Conservation (phyloP, 2,888 invertebrate genomes). For the Himalopsyche japonica region DNA sequence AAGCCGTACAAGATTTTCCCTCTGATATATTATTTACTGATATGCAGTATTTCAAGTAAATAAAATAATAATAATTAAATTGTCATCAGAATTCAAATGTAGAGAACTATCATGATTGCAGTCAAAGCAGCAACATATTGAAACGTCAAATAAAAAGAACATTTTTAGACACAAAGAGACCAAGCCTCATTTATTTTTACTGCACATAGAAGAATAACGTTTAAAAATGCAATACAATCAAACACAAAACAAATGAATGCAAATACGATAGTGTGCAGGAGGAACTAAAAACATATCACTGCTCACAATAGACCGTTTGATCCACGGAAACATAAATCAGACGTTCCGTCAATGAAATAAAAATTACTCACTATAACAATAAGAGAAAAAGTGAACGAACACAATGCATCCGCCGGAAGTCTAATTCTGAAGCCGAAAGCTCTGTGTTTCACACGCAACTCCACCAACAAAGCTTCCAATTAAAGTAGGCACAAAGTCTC, state of each 20-base stretch:
- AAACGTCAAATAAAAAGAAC: too few relatives aligned
- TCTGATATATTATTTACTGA: too few relatives aligned
- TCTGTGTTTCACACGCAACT: constrained; percentile 26
- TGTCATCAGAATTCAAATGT: too few relatives aligned
- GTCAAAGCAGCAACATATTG: too few relatives aligned
- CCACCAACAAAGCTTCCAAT: constrained; percentile 32
- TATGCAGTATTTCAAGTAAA: too few relatives aligned
- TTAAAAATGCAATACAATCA: too few relatives aligned
- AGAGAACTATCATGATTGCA: too few relatives aligned
- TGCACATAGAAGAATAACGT: too few relatives aligned
- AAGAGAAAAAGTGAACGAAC: constrained; percentile 33
- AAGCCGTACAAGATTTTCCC: too few relatives aligned
- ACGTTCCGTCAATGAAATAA: constrained; percentile 32
- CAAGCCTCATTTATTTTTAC: too few relatives aligned
- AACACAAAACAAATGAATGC: neutral
- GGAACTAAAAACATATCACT: constrained; percentile 8
- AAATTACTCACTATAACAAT: constrained; percentile 36
- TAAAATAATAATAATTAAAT: too few relatives aligned
- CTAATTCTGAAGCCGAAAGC: constrained; percentile 32
- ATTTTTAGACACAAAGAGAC: too few relatives aligned
- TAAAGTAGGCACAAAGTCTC: constrained; percentile 21
- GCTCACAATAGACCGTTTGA: constrained; percentile 3
- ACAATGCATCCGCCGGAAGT: constrained; percentile 39
- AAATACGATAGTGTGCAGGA: neutral
- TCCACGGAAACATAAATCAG: constrained; percentile 36